Evolutionary conservation across 2,888 invertebrate genomes (phyloP), one percentile per base, ranked within the genome.

Genomic region (Resseliella maxima): DNA sequence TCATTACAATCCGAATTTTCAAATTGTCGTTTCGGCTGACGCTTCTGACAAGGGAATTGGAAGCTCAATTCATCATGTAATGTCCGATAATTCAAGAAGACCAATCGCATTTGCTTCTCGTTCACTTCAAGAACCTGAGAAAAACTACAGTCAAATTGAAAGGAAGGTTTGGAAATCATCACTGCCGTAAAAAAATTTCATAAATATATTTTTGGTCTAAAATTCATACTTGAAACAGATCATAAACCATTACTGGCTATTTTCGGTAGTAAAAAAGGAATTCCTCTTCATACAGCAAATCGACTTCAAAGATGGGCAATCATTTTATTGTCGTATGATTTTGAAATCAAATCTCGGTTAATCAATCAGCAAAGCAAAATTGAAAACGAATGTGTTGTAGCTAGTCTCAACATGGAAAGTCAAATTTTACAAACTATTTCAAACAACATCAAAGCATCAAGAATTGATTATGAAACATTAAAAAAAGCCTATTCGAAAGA

Each of bases 121-220:
- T n/a, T 36, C 86, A 1, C 87, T 89, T 0, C 87, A n/a, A n/a
- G n/a, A n/a, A n/a, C n/a, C n/a, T n/a, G n/a, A n/a, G n/a, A n/a
- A n/a, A n/a, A n/a, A n/a, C n/a, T n/a, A n/a, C n/a, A n/a, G n/a
- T n/a, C n/a, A n/a, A n/a, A n/a, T n/a, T n/a, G n/a, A 64, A 88
- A 88, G 41, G 89, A 89, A 64, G 89, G 88, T 0, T 72, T 88
- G 12, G 88, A 88, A 0, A 88, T 89, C n/a, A 86, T 88, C 10
- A 88, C 87, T 86, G 88, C 88, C 6, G 87, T 89, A 0, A 87
- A 86, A 8, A 88, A 88, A 86, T 87, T 88, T 35, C 86, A 87
- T 15, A 72, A 89, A 72, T 89, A 88, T 87, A 54, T 89, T 18
- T 89, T 86, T 85, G 89, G 89, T 0, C 87, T 88, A 15, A 59